phyloP scores from a whole-genome alignment of 1,140 invertebrate species.

The Lordiphosa stackelbergi region DNA sequence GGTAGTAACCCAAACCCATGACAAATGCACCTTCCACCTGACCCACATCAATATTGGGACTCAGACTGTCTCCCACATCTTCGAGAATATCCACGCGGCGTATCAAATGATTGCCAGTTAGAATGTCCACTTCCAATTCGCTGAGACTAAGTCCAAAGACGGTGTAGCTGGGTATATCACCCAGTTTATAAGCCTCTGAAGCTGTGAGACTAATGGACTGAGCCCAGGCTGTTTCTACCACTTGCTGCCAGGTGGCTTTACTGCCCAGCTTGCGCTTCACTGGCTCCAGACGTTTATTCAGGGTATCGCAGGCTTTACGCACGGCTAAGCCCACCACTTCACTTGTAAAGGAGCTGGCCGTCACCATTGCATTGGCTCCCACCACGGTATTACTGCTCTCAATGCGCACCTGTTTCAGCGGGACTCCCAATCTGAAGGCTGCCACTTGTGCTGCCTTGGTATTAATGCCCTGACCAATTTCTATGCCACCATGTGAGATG shows the following conservation, averaged over 20 bases:
- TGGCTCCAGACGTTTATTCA: slow-evolving; percentile 82
- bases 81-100: slow-evolving; percentile 84
- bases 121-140: slow-evolving; percentile 85
- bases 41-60: slow-evolving; percentile 86
- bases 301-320: slow-evolving; percentile 82
- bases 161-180: slow-evolving; percentile 76
- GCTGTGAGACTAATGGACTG: slow-evolving; percentile 82
- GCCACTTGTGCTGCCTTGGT: slow-evolving; percentile 85
- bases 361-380: slow-evolving; percentile 81
- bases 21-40: slow-evolving; percentile 87
- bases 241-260: slow-evolving; percentile 82
- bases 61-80: slow-evolving; percentile 85
- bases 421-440: slow-evolving; percentile 85
- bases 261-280: slow-evolving; percentile 79
- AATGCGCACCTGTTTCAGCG: slow-evolving; percentile 83
- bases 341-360: slow-evolving; percentile 85
- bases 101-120: slow-evolving; percentile 84
- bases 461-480: slow-evolving; percentile 87
- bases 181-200: slow-evolving; percentile 78
- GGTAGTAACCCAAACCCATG: slow-evolving; percentile 90
- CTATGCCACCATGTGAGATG: slow-evolving; percentile 83
- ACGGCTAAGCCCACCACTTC: slow-evolving; percentile 84
- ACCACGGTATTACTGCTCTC: slow-evolving; percentile 82
- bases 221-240: slow-evolving; percentile 80
- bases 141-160: slow-evolving; percentile 80